These are phyloP conservation scores for Aphelocoma californica DNA, from an alignment of 2,797 vertebrate genomes.

Conservation along the genomic window DNA sequence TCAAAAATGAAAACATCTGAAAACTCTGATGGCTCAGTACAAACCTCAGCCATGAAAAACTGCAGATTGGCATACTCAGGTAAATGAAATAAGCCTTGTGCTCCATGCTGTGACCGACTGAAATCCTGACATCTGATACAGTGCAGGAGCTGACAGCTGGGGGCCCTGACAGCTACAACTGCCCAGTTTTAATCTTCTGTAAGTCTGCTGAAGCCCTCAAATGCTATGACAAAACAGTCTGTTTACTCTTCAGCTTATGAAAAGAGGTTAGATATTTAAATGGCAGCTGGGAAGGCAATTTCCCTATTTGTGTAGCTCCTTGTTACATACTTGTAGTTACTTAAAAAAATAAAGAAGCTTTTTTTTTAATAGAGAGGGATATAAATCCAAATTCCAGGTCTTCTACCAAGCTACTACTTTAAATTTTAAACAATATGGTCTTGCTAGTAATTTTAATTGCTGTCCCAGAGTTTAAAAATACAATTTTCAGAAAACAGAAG, in stretches of 20 bases:
- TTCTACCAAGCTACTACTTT: background rate
- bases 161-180: background rate
- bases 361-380: background rate
- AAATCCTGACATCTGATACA: background rate
- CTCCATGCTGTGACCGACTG: fast-evolving
- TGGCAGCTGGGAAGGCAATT: background rate
- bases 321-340: background rate
- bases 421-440: background rate
- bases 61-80: background rate
- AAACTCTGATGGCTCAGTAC: background rate
- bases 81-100: background rate
- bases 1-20: background rate
- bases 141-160: background rate
- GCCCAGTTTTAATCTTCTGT: background rate
- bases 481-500: background rate
- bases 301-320: background rate
- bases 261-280: background rate
- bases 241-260: background rate
- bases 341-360: background rate
- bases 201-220: background rate
- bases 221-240: background rate
- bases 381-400: background rate
- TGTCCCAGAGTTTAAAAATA: background rate
- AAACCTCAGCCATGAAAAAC: background rate
- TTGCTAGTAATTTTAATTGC: background rate